Evolutionary conservation across 2,113 vertebrate species (phyloP), one percentile per base, ranked within the genome.

Genomic region (Microcebus lehilahytsara): DNA sequence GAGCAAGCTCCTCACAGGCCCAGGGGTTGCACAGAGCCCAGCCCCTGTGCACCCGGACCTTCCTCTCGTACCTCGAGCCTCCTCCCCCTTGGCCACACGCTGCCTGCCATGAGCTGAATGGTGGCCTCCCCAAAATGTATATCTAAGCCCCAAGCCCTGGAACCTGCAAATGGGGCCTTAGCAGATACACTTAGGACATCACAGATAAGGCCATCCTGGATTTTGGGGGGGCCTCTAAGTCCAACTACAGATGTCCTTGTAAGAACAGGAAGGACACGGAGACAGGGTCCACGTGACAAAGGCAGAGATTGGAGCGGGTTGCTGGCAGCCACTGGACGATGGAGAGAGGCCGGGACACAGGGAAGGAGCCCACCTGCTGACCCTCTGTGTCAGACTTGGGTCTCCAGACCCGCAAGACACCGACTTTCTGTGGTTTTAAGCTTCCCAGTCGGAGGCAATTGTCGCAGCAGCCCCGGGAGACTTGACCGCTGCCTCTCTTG

Each of bases 21-120:
- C 81, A 22, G 0, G 2, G 3, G 42, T 34, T 46, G 3, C 4
- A 4, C 0, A 8, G 9, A 49, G 5, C n/a, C 30, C 5, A 16
- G 49, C 12, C 30, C 64, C 2, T 51, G 1, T 7, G 25, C 19
- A 4, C 74, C 12, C 6, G 0, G 2, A 2, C 20, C 9, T 10
- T 32, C 20, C 0, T 25, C 60, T 17, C 6, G 7, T n/a, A 42
- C 17, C 4, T 8, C 19, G 9, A 40, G 17, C 20, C 22, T 16
- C 83, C 11, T 40, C 14, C 12, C 6, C 8, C 0, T 1, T 9
- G 9, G 25, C 53, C 17, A 14, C 46, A 11, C 0, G 0, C 46
- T 34, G 20, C 25, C 67, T 20, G 6, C 13, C 4, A 0, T 2
- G 51, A 37, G 17, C 25, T 40, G 32, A 71, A 13, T n/a, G 49